Base-by-base conservation (phyloP, 2,797 vertebrate genomes). In the Hemibagrus guttatus region DNA sequence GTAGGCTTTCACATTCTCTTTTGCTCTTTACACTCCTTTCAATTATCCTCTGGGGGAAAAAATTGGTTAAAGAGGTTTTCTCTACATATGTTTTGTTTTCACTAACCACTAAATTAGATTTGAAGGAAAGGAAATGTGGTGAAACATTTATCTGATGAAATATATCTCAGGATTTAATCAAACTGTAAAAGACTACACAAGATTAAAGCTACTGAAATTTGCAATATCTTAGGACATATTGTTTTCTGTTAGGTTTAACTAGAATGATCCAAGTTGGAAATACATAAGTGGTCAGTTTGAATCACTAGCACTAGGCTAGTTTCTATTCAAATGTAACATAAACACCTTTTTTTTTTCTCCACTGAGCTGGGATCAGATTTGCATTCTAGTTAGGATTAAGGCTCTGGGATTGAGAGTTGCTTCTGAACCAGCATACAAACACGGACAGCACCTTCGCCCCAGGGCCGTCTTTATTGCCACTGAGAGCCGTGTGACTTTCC, bases 401-500 rank as follows among this genome's bases (percentile, higher is more conserved):
- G 72, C 28, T 52, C 35, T 0, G 56, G 66, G 66, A 79, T 42
- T 68, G 68, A 84, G 26, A 88, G 42, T 35, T 39, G 74, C 42
- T 85, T 71, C n/a, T 88, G 16, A 59, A 69, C 63, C 26, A 69
- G 80, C 35, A 35, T 69, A 64, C 31, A 83, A 61, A 78, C 26
- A 52, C 28, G 7, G 74, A 64, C 63, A 79, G 58, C 42, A 31
- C 63, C 72, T 85, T 78, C 23, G 80, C 54, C 61, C 26, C 26
- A 83, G 64, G 64, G 59, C 35, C 19, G 23, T 23, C 69, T 84
- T 84, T 66, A 87, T 66, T 81, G 61, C 26, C 76, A 71, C 46
- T 85, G 71, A 85, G 82, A 78, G 78, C 84, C 88, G 28, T 85
- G 81, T 86, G 81, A 90, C 84, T 78, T 87, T 83, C 88, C 86